Conservation (phyloP, 2,888 invertebrate species). For the Nomada ferruginata region DNA sequence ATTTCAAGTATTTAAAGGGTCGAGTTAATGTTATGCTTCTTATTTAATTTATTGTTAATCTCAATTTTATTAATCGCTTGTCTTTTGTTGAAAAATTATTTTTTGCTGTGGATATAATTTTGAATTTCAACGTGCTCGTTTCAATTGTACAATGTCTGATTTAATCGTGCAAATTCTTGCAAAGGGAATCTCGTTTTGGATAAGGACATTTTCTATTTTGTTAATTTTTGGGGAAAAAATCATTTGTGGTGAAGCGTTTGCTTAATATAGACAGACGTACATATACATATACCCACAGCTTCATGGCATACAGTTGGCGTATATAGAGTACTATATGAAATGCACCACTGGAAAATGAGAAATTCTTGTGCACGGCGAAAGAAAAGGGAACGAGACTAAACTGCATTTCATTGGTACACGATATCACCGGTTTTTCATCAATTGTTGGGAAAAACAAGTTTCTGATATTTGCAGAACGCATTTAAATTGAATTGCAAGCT, state of each 20-base stretch:
- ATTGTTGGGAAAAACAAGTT: not conserved
- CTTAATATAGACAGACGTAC: constrained; percentile 2
- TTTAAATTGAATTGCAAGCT: too few species aligned
- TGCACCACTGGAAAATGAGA: constrained; percentile 25
- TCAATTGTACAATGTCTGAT: too few species aligned
- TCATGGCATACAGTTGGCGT: not conserved
- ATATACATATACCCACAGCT: not conserved
- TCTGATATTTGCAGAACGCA: too few species aligned
- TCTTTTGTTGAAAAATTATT: too few species aligned
- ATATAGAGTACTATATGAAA: constrained; percentile 16
- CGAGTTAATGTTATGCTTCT: too few species aligned
- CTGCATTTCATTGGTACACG: not conserved
- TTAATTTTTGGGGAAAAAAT: constrained; percentile 6
- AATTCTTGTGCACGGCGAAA: constrained; percentile 5
- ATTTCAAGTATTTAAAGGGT: not conserved
- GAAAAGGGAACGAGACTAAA: not conserved
- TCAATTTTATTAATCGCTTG: too few species aligned
- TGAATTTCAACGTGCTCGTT: too few species aligned
- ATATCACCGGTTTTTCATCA: not conserved
- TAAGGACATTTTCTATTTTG: not conserved
- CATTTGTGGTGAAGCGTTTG: not conserved
- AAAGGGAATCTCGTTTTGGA: too few species aligned
- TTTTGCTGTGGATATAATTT: too few species aligned
- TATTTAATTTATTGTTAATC: too few species aligned
- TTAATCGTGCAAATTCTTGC: too few species aligned